phyloP scores from a whole-genome alignment of 1,140 invertebrate genomes.

The Anadara kagoshimensis region DNA sequence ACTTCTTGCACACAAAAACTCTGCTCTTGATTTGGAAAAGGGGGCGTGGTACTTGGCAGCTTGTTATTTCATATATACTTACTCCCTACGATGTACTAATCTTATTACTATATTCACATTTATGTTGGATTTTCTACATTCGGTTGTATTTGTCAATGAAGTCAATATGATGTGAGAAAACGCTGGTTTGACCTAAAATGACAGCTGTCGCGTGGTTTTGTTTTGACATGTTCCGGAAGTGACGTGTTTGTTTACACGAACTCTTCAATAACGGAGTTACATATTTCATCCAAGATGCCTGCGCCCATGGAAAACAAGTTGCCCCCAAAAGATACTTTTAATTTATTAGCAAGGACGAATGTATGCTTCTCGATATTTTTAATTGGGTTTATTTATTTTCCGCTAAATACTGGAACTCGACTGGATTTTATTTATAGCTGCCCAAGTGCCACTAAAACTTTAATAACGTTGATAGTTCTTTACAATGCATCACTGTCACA shows the following conservation, averaged over 20 bases:
- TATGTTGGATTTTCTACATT: no score
- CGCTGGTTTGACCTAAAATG: no score
- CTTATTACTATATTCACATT: no score
- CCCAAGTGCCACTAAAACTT: not conserved
- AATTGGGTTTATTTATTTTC: slow-evolving; percentile 15
- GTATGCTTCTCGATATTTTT: not conserved
- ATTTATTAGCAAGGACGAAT: slow-evolving; percentile 16
- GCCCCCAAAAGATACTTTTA: slow-evolving; percentile 19
- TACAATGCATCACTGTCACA: not conserved
- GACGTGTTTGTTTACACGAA: not conserved
- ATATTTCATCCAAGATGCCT: slow-evolving; percentile 22
- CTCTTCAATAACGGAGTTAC: not conserved
- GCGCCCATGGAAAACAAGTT: slow-evolving; percentile 26
- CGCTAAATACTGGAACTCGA: slow-evolving; percentile 10
- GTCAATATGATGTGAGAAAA: no score
- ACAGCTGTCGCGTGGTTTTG: slow-evolving; percentile 10
- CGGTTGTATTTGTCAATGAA: no score
- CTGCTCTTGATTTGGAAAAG: no score
- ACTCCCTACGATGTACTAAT: no score
- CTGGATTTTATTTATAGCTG: slow-evolving; percentile 18
- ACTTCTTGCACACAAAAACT: no score
- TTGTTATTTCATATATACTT: no score
- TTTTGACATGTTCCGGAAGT: slow-evolving; percentile 16
- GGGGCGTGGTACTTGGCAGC: no score
- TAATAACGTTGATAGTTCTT: not conserved